These are phyloP conservation scores for Bursaphelenchus mucronatus DNA, from an alignment of 1,140 invertebrate genomes.

Conservation along the genomic window DNA sequence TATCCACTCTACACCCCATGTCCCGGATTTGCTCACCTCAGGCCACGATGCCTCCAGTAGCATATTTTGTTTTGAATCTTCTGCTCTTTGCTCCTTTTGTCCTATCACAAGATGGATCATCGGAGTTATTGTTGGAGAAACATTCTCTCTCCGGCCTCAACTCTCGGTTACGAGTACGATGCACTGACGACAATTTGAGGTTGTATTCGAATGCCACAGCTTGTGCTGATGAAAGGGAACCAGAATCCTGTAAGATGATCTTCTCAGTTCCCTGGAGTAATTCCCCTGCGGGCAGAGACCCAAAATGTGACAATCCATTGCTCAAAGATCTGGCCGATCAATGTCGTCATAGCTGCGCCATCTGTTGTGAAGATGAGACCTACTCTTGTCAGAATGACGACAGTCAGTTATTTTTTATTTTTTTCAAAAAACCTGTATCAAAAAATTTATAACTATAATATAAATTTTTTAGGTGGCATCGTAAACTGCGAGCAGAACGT, in stretches of 20 bases:
- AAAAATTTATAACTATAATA: not conserved
- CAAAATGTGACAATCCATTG: constrained; percentile 48
- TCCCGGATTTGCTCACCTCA: too few relatives aligned
- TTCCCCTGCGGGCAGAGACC: constrained; percentile 12
- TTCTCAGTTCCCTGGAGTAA: constrained; percentile 1
- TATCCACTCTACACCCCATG: too few relatives aligned
- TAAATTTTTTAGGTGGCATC: constrained; percentile 32
- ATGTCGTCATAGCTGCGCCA: constrained; percentile 47
- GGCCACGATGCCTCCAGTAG: too few relatives aligned
- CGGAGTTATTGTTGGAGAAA: constrained; percentile 32
- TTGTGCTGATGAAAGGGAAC: constrained; percentile 40
- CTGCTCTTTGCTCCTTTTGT: constrained; percentile 1
- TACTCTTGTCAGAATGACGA: constrained; percentile 50
- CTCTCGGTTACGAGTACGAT: constrained; percentile 32
- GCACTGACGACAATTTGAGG: constrained; percentile 40
- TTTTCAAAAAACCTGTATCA: constrained; percentile 2
- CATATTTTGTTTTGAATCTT: not conserved
- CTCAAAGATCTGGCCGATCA: constrained; percentile 48
- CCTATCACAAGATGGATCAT: constrained; percentile 39
- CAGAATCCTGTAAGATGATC: constrained; percentile 42
- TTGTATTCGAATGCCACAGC: constrained; percentile 39
- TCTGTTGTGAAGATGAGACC: constrained; percentile 47
- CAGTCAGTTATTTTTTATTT: constrained; percentile 27
- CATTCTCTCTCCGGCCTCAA: constrained; percentile 10
- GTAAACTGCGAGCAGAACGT: constrained; percentile 46